phyloP scores from a whole-genome alignment of 2,113 vertebrate genomes.

The Aphyosemion australe region DNA sequence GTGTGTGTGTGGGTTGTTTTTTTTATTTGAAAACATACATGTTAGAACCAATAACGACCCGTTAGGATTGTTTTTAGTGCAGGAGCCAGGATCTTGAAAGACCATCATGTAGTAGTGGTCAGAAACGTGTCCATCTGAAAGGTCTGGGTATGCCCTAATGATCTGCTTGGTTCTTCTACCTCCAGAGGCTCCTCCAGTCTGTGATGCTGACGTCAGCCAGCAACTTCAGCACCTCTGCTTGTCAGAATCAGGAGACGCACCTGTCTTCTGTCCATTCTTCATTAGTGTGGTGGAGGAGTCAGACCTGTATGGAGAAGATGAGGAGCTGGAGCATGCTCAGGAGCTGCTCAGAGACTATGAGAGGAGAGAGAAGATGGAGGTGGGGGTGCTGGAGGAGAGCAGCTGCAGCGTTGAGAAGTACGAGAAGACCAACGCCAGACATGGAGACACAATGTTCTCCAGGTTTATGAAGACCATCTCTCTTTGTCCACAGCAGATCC shows the following conservation, averaged over 20 bases:
- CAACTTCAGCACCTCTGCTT: conserved; percentile 47
- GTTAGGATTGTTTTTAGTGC: too few species aligned
- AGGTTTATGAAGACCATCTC: conserved; percentile 70
- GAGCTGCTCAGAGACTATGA: conserved; percentile 66
- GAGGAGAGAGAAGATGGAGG: conserved; percentile 38
- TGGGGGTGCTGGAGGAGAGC: not conserved
- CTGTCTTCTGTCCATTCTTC: conserved; percentile 50
- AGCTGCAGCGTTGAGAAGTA: conserved; percentile 50
- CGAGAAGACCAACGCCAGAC: conserved; percentile 60
- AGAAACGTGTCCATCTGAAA: not conserved
- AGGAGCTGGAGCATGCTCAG: conserved; percentile 45
- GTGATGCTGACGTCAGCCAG: conserved; percentile 6
- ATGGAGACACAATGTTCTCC: conserved; percentile 62
- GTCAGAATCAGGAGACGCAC: not conserved
- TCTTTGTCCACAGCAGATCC: conserved; percentile 57
- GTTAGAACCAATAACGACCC: too few species aligned
- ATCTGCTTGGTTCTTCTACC: not conserved
- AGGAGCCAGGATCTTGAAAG: too few species aligned
- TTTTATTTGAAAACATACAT: not conserved
- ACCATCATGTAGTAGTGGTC: too few species aligned
- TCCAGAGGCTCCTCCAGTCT: not conserved
- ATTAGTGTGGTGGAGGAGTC: conserved; percentile 69
- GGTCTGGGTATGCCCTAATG: not conserved
- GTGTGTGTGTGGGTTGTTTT: too few species aligned
- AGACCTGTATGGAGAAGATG: conserved; percentile 17